Evolutionary conservation across 1,140 invertebrate species (phyloP).

Genomic region (Ladona fulva): DNA sequence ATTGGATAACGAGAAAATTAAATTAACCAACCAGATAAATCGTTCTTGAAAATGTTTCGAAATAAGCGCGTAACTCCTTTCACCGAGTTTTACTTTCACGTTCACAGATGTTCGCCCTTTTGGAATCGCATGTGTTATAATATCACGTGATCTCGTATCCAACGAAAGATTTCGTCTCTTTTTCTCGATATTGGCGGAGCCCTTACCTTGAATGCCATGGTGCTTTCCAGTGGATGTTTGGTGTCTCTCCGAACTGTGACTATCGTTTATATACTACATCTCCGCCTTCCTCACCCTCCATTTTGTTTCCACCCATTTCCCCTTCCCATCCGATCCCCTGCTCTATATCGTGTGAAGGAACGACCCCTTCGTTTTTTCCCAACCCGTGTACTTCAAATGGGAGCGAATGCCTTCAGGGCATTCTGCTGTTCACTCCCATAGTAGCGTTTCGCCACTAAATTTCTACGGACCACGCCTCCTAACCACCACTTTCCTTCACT

Average conservation of each 20-base stretch:
- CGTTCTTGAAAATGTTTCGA: too few relatives aligned
- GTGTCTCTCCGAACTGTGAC: not conserved
- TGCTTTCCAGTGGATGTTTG: not conserved
- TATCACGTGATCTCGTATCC: too few relatives aligned
- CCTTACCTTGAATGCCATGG: not conserved
- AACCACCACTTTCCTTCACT: not conserved
- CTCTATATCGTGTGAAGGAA: too few relatives aligned
- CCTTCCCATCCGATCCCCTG: not conserved
- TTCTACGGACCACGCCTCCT: not conserved
- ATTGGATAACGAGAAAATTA: too few relatives aligned
- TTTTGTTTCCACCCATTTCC: not conserved
- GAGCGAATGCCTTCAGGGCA: slow-evolving; percentile 28
- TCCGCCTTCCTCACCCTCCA: not conserved
- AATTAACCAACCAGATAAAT: too few relatives aligned
- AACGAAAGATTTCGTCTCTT: too few relatives aligned
- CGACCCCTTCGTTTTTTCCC: not conserved
- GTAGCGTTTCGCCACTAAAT: not conserved
- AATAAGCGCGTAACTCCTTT: too few relatives aligned
- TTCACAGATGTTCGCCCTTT: too few relatives aligned
- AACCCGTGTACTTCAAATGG: slow-evolving; percentile 37
- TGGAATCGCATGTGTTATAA: too few relatives aligned
- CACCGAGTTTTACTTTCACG: too few relatives aligned
- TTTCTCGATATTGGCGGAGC: too few relatives aligned
- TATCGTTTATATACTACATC: not conserved
- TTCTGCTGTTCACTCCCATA: not conserved